Evolutionary conservation across 92 coral and sea anemone species (phyloP), one percentile per base, ranked within the genome.

Genomic region (Phymanthus crucifer): DNA sequence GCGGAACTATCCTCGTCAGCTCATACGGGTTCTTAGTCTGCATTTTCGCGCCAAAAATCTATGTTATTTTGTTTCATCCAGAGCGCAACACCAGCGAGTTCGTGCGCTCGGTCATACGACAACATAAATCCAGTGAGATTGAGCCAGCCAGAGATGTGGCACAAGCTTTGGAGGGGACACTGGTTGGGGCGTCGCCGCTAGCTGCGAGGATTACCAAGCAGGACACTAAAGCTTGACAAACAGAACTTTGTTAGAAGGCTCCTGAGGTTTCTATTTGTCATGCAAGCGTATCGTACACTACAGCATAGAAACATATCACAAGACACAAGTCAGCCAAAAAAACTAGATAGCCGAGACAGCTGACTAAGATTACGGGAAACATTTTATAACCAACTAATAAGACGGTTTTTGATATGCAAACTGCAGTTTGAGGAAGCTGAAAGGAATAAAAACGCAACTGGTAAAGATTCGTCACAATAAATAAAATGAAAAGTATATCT

Each of bases 71-170:
- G 32, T 78, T 80, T 18, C 85, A 89, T 48, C 93, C 93, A 14
- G 93, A 86, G 79, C 89, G 84, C 35, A 89, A 89, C 73, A 89
- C 93, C 12, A 6, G 58, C 6, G 82, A 89, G 14, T 83, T 89
- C 73, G 76, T 89, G 35, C 73, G 93, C n/a, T 69, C 77, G 58
- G 87, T 80, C 46, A 29, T 89, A 52, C 84, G 93, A 13, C 73
- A 83, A 46, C 78, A 82, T 40, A 73, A 72, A 48, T 21, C 78
- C 4, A 82, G 58, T 45, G 33, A 66, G 45, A 37, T 82, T 14
- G 80, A 40, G 31, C 86, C 86, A n/a, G 38, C 80, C 0, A 64
- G 26, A 26, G 78, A 79, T 7, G 11, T 67, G 4, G 46, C 32
- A 12, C 66, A 36, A 23, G 54, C 40, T 8, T 0, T 77, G 26